Evolutionary conservation across 1,140 invertebrate species (phyloP), one percentile per base, ranked within the genome.

Genomic region (Cyrtorhinus lividipennis): DNA sequence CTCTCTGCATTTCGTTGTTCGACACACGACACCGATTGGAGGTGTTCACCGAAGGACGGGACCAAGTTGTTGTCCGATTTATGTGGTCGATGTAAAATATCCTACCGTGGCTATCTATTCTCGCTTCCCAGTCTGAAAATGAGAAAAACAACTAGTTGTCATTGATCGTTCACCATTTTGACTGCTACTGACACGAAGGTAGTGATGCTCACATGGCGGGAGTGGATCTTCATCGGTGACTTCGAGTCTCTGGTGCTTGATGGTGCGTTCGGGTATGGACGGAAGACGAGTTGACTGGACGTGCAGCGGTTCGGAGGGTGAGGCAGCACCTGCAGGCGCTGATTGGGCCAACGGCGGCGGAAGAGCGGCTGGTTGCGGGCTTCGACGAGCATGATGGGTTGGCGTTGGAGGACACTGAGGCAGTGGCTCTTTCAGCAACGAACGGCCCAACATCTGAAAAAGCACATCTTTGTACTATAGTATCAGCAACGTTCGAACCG

Each of bases 61-160:
- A 87, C 92, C 92, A 95, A 18, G 90, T 93, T 2, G 92, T 95
- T 13, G 87, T 92, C n/a, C 90, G 78, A 68, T 90, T 92, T 1
- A 90, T 79, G 71, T 95, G 92, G 75, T 95, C 90, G 45, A 95
- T 92, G 70, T 94, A 95, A 72, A 95, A 94, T 59, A 94, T 85
- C 48, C 91, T 78, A 0, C 92, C 92, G 70, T 94, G 90, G 68
- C 87, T 90, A 71, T 95, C 92, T 74, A 93, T 90, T 58, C 92
- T 80, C 0, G 92, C 91, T 78, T 95, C 92, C 91, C 91, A 95
- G 22, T 85, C 86, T 81, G 68, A 45, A 79, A 80, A 59, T 38
- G 45, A 62, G 23, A 48, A 64, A 46, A 59, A 61, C 38, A 65
- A 26, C 10, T 25, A 56, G 15, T 3, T 24, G 20, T 62, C 12